Percentiles rank a stretch among this genome's conserved stretches.
Conservation (phyloP, 2,113 vertebrate species). For the Pseudolaguvia tuberculata region DNA sequence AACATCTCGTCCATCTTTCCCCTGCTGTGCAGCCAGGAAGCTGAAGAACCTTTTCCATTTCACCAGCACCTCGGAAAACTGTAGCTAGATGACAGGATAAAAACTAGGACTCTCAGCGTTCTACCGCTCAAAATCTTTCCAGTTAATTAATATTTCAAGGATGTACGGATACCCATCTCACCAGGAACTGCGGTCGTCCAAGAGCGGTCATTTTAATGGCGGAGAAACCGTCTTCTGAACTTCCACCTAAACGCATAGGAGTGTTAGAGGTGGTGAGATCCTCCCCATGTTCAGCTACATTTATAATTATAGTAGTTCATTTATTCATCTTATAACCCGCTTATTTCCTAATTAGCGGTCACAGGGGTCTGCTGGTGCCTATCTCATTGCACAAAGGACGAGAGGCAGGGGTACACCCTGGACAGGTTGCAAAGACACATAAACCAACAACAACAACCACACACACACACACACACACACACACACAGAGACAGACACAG, state of each 20-base stretch:
- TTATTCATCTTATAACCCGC: no score
- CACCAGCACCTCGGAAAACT: conserved; percentile 83
- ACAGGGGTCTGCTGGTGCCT: no score
- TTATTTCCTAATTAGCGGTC: no score
- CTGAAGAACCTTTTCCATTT: conserved; percentile 84
- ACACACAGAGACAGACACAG: no score
- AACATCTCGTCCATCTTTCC: conserved; percentile 62
- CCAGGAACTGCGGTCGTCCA: conserved; percentile 88
- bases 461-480: no score
- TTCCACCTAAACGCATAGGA: conserved; percentile 68
- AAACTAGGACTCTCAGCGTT: neutral
- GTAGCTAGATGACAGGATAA: conserved; percentile 64
- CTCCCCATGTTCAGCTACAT: neutral
- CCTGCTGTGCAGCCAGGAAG: conserved; percentile 78
- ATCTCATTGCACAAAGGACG: no score
- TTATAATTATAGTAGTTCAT: no score
- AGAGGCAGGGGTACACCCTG: no score
- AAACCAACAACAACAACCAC: no score
- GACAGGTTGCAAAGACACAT: no score
- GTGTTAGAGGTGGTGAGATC: neutral
- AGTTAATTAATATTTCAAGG: neutral
- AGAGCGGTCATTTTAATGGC: conserved; percentile 88
- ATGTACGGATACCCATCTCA: conserved; percentile 57
- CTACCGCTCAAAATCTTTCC: neutral
- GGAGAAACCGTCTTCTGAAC: conserved; percentile 77